Evolutionary conservation across 2,888 invertebrate species (phyloP).

Genomic region (Amphimallon solstitiale): DNA sequence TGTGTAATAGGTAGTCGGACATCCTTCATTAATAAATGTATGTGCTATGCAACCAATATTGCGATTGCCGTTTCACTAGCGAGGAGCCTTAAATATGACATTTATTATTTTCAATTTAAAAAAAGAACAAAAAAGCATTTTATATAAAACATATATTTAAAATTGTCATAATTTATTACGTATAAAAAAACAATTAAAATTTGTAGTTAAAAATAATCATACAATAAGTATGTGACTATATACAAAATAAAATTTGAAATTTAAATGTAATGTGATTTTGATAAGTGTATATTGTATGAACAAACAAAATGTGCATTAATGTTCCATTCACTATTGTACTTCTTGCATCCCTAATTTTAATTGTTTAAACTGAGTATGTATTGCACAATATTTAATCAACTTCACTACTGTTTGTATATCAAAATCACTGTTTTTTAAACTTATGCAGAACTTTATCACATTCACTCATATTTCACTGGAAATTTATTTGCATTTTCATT

Average conservation of each 20-base stretch:
- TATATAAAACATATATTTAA: not conserved
- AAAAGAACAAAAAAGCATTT: not conserved
- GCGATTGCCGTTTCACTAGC: no score
- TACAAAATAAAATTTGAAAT: not conserved
- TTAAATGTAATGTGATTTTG: not conserved
- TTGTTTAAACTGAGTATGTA: no score
- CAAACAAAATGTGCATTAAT: not conserved
- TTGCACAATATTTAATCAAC: no score
- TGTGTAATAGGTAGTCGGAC: no score
- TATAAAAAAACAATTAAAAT: not conserved
- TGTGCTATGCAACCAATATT: no score
- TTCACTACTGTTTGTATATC: not conserved
- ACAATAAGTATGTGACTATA: not conserved
- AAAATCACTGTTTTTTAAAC: not conserved
- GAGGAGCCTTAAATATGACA: no score
- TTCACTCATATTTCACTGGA: not conserved
- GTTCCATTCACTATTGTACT: no score
- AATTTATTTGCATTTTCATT: constrained; percentile 11
- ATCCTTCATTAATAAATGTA: no score
- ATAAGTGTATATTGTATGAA: not conserved
- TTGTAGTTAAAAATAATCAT: not conserved
- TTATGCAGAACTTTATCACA: not conserved
- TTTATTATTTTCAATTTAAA: no score
- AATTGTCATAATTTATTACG: not conserved
- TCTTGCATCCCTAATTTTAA: no score